Percentiles rank a stretch among this genome's conserved stretches.
Conservation (phyloP, 2,888 invertebrate species). For the Alviniconcha strummeri region DNA sequence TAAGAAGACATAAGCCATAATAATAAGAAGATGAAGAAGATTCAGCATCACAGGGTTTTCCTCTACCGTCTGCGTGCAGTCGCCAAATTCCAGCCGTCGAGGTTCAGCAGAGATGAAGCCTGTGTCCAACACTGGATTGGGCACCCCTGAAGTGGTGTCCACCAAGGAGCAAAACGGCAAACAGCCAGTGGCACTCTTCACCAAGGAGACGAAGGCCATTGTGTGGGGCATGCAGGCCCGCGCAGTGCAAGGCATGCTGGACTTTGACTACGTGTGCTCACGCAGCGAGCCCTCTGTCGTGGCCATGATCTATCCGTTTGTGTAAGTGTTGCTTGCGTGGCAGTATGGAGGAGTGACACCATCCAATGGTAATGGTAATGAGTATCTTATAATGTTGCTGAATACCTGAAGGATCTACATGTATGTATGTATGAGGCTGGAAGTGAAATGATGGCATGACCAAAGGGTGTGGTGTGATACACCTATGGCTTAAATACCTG, state of each 20-base stretch:
- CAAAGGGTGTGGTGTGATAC: too few species aligned
- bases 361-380: too few species aligned
- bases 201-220: conserved; percentile 90
- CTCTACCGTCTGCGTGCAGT: conserved; percentile 36
- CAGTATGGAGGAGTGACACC: too few species aligned
- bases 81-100: conserved; percentile 53
- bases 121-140: not conserved
- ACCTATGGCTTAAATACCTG: too few species aligned
- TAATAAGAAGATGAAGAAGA: too few species aligned
- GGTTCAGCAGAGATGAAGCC: conserved; percentile 48
- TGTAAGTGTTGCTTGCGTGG: conserved; percentile 60
- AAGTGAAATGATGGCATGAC: too few species aligned
- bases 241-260: conserved; percentile 96
- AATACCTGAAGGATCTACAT: too few species aligned
- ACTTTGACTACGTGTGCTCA: conserved; percentile 95
- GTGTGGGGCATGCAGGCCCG: conserved; percentile 99
- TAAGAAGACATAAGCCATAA: too few species aligned
- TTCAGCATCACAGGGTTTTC: too few species aligned
- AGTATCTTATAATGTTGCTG: too few species aligned
- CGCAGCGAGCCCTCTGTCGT: conserved; percentile 89
- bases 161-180: conserved; percentile 52
- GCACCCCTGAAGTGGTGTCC: not conserved
- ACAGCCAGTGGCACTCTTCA: conserved; percentile 80
- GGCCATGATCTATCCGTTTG: conserved; percentile 98
- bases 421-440: too few species aligned